Evolutionary conservation across 1,140 invertebrate genomes (phyloP).

Genomic region (Argopecten irradians): DNA sequence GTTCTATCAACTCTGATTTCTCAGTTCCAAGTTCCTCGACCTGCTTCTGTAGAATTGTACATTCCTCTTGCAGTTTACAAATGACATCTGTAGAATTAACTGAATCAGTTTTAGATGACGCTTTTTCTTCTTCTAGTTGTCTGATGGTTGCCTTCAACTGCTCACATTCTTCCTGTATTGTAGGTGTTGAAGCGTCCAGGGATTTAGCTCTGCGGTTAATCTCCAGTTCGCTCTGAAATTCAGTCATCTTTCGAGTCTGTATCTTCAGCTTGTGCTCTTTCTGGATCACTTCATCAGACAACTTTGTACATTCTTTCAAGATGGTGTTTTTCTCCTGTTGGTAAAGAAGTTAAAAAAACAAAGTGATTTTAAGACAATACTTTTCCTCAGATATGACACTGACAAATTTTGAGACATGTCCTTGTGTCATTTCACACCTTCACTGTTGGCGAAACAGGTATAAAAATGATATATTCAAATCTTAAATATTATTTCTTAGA

Average conservation of each 20-base stretch:
- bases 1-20: constrained; percentile 34
- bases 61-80: constrained; percentile 35
- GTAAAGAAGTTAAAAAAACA: too few relatives aligned
- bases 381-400: too few relatives aligned
- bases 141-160: constrained; percentile 28
- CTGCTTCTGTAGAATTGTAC: constrained; percentile 26
- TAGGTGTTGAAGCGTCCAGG: neutral
- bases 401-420: too few relatives aligned
- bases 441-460: too few relatives aligned
- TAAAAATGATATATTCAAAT: too few relatives aligned
- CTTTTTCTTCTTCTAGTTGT: constrained; percentile 42
- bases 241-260: constrained; percentile 42
- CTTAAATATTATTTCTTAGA: too few relatives aligned
- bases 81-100: constrained; percentile 27
- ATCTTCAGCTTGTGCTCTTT: constrained; percentile 44
- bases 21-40: constrained; percentile 35
- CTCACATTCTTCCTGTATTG: constrained; percentile 33
- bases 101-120: constrained; percentile 38
- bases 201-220: constrained; percentile 25
- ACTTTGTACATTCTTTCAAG: constrained; percentile 31
- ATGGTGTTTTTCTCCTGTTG: constrained; percentile 31
- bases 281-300: constrained; percentile 47
- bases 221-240: constrained; percentile 47
- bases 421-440: too few relatives aligned
- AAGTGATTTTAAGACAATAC: too few relatives aligned